A percentile compares a stretch with the other conserved stretches of the same genome.
These are phyloP conservation scores for Microplitis demolitor DNA, from an alignment of 1,140 invertebrate genomes.

Conservation along the genomic window DNA sequence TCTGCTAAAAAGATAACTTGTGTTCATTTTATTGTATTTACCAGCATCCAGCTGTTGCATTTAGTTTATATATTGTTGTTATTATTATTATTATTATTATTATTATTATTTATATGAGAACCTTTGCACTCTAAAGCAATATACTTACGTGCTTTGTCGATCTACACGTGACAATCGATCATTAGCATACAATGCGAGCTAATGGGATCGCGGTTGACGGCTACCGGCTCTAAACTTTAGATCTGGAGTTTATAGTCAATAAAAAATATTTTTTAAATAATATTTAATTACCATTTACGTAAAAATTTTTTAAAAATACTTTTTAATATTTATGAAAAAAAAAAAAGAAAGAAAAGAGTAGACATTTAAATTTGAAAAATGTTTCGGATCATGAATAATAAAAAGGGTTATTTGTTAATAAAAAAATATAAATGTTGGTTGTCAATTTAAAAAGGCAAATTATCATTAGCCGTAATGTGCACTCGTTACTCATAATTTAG, in stretches of 20 bases:
- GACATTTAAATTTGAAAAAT: too few species aligned
- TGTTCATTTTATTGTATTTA: background rate
- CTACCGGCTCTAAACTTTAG: slow-evolving; percentile 33
- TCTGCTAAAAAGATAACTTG: background rate
- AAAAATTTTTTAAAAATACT: too few species aligned
- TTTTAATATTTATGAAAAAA: too few species aligned
- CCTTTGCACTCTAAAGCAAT: slow-evolving; percentile 42
- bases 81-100: background rate
- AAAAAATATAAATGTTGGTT: background rate
- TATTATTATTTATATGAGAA: slow-evolving; percentile 30
- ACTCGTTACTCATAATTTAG: background rate
- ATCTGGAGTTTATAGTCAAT: too few species aligned
- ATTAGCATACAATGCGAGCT: slow-evolving; percentile 56
- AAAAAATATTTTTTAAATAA: too few species aligned
- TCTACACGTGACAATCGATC: slow-evolving; percentile 46
- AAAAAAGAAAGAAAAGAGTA: too few species aligned
- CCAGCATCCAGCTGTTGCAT: background rate
- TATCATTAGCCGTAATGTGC: background rate
- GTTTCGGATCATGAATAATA: too few species aligned
- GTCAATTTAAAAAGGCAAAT: background rate
- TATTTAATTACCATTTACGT: too few species aligned
- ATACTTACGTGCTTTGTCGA: slow-evolving; percentile 39
- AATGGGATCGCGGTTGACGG: slow-evolving; percentile 53
- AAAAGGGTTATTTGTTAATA: too few species aligned
- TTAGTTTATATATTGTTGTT: background rate